Evolutionary conservation across 2,888 invertebrate genomes (phyloP), one percentile per base, ranked within the genome.

Genomic region (Ypsolopha sequella): DNA sequence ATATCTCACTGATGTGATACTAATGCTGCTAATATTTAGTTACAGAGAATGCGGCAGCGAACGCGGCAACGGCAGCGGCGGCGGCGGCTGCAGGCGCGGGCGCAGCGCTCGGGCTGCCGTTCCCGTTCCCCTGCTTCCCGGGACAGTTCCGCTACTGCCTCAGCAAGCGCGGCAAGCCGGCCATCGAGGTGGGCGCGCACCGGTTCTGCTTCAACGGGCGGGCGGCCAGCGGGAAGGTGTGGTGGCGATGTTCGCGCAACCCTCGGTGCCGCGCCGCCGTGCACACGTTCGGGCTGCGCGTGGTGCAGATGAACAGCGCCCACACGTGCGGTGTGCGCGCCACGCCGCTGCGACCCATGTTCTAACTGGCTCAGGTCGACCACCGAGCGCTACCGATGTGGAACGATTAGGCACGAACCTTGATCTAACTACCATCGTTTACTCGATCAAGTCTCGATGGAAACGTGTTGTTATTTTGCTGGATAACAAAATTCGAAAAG

Each of bases 211-310:
- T 84, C 64, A 85, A 87, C 61, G 86, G 85, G 6, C 79, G 85
- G 46, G 85, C 86, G 6, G 86, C 85, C 34, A 84, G 85, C 56
- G 86, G 85, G 52, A 86, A 86, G 62, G 85, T 86, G 36, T 85
- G 86, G 86, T 86, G 86, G 86, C 75, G 86, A 0, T 86, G 86
- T 59, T 85, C 85, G 48, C 70, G 86, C 41, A 86, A 86, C 63
- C 86, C 86, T 0, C 80, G 86, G 36, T 86, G 86, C 59, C 71
- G 86, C 33, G 86, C 86, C 50, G 86, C 86, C 11, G 85, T 86
- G 7, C 86, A 86, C 64, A 86, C 86, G 8, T 85, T 86, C 59
- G 86, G 86, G 1, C 60, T 85, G 51, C 74, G 85, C 48, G 85
- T 86, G 47, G 86, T 86, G 49, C 85, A 86, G 59, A 85, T 86